Evolutionary conservation across 2,888 invertebrate species (phyloP).

Genomic region (Epinotia ramella): DNA sequence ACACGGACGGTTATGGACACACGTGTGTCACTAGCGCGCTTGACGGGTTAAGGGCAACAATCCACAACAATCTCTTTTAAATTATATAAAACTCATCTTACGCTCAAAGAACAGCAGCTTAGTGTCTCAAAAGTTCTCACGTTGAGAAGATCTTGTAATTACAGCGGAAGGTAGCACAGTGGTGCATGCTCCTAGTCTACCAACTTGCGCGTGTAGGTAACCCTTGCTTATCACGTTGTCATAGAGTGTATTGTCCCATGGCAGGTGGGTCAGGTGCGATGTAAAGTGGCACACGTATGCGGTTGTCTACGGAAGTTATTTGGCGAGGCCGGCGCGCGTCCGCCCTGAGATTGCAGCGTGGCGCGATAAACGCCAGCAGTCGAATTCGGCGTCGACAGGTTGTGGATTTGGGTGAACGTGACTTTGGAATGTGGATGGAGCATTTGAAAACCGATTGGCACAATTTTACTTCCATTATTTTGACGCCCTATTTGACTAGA

Average conservation of each 20-base stretch:
- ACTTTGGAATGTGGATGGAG: slow-evolving; percentile 1
- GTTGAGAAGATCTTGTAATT: slow-evolving; percentile 20
- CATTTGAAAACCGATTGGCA: neutral
- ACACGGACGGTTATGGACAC: too few relatives aligned
- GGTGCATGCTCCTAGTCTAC: neutral
- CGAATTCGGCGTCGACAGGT: slow-evolving; percentile 21
- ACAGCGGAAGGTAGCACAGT: slow-evolving; percentile 8
- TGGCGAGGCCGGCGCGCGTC: slow-evolving; percentile 62
- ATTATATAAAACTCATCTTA: slow-evolving; percentile 4
- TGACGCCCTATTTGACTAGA: too few relatives aligned
- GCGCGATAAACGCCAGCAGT: slow-evolving; percentile 32
- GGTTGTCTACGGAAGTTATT: slow-evolving; percentile 70
- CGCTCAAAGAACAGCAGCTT: neutral
- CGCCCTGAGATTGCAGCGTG: slow-evolving; percentile 64
- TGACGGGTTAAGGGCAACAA: neutral
- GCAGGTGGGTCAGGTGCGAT: neutral
- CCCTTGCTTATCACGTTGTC: neutral
- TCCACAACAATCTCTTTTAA: neutral
- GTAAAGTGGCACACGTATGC: slow-evolving; percentile 33
- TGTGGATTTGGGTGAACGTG: neutral
- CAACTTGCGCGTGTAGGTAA: neutral
- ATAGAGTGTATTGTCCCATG: neutral
- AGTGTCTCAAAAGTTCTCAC: slow-evolving; percentile 11
- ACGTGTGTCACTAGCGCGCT: too few relatives aligned
- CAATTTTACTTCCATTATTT: too few relatives aligned